A percentile compares a stretch with the other conserved stretches of the same genome.
phyloP scores from a whole-genome alignment of 2,888 invertebrate species.

The Acrobasis consociella region DNA sequence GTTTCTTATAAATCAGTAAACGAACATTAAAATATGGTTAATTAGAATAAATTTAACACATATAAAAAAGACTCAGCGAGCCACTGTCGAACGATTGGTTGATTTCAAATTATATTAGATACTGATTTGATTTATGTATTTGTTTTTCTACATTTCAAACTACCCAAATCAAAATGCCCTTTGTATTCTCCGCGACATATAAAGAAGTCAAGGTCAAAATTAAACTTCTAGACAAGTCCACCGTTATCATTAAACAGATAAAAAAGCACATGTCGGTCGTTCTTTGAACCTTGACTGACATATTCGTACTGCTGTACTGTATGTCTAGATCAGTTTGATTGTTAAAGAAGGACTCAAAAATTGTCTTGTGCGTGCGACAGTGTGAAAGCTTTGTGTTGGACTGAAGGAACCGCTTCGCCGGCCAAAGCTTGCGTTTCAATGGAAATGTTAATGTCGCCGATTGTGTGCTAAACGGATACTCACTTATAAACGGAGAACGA shows the following conservation, averaged over 20 bases:
- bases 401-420: conserved; percentile 52
- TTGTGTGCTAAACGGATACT: conserved; percentile 74
- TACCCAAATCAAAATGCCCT: no score
- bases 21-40: conserved; percentile 14
- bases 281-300: no score
- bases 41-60: background rate
- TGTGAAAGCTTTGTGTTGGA: conserved; percentile 40
- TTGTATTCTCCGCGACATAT: no score
- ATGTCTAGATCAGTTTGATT: background rate
- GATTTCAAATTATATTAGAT: no score
- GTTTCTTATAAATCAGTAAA: conserved; percentile 57
- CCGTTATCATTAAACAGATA: no score
- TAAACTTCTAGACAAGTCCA: no score
- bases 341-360: background rate
- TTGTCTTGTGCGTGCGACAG: conserved; percentile 25
- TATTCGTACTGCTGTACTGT: no score
- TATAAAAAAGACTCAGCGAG: background rate
- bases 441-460: conserved; percentile 73
- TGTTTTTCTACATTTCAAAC: no score
- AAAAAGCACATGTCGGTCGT: no score
- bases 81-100: no score
- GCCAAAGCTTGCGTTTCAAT: conserved; percentile 63
- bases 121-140: no score
- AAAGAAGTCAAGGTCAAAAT: no score
- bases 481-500: conserved; percentile 55